Evolutionary conservation across 2,797 vertebrate genomes (phyloP).

Genomic region (Malacoctenus gilli): DNA sequence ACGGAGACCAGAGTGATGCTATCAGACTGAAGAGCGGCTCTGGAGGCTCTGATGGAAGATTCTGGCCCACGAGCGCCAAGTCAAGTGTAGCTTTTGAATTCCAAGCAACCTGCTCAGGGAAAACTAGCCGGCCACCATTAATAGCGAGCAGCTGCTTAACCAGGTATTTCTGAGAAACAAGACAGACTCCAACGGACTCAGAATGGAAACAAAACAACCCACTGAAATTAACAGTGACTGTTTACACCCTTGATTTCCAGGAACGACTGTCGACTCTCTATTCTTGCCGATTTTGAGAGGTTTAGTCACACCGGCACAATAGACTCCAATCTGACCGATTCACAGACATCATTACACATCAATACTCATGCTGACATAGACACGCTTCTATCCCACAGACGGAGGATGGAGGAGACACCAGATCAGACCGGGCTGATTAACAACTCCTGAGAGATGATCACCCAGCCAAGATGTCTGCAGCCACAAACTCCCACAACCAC

Average conservation of each 20-base stretch:
- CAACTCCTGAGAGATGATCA: conserved; percentile 67
- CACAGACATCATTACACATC: conserved; percentile 30
- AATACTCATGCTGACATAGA: conserved; percentile 40
- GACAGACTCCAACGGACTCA: background rate
- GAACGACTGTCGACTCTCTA: conserved; percentile 7
- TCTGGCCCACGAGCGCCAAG: conserved; percentile 32
- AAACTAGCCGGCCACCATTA: conserved; percentile 3
- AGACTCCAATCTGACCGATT: conserved; percentile 28
- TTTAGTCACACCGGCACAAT: conserved; percentile 16
- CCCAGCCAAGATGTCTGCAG: conserved; percentile 77
- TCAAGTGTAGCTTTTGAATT: conserved; percentile 52
- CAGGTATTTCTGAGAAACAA: conserved; percentile 3
- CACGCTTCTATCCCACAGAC: conserved; percentile 41
- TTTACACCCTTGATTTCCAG: conserved; percentile 22
- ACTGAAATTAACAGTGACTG: background rate
- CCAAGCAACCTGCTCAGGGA: conserved; percentile 25
- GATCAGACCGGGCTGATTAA: conserved; percentile 73
- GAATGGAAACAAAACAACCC: background rate
- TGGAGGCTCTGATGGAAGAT: conserved; percentile 27
- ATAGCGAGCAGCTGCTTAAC: conserved; percentile 16
- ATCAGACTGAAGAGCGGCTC: conserved; percentile 38
- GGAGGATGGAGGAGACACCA: conserved; percentile 50
- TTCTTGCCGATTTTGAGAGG: conserved; percentile 9
- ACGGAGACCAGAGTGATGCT: conserved; percentile 42
- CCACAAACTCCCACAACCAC: conserved; percentile 70